A percentile compares a stretch with the other conserved stretches of the same genome.
These are phyloP conservation scores for Lepidocyrtinus sp. DNA, from an alignment of 2,888 invertebrate genomes.

Conservation along the genomic window DNA sequence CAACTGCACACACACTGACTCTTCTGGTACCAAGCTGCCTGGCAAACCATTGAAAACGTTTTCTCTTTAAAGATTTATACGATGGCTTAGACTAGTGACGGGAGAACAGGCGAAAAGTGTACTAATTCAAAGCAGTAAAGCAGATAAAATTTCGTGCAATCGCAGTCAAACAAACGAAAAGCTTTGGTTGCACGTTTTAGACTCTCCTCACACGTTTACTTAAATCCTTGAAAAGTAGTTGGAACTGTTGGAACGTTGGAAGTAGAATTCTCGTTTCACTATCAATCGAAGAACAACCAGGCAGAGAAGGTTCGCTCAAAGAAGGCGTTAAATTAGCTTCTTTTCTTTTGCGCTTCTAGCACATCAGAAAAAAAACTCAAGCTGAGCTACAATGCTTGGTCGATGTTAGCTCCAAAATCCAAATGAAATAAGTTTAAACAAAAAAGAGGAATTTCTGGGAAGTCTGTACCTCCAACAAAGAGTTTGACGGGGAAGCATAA, in stretches of 20 bases:
- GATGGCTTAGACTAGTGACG: neutral
- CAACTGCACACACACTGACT: conserved; percentile 23
- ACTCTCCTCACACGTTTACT: neutral
- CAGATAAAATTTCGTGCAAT: neutral
- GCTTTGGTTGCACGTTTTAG: neutral
- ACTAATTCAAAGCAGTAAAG: neutral
- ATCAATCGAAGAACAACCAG: conserved; percentile 29
- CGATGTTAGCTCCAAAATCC: no score
- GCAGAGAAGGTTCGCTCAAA: conserved; percentile 33
- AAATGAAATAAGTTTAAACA: no score
- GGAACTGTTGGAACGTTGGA: no score
- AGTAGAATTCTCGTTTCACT: conserved; percentile 8
- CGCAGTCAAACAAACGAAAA: neutral
- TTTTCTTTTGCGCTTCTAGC: neutral
- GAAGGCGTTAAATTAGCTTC: conserved; percentile 47
- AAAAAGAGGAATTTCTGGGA: no score
- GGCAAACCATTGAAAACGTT: neutral
- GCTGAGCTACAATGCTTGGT: no score
- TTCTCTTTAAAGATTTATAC: neutral
- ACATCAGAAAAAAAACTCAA: neutral
- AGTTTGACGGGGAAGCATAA: conserved; percentile 25
- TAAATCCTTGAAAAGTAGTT: neutral
- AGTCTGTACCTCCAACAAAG: no score
- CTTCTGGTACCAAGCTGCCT: neutral
- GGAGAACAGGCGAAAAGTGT: neutral